phyloP scores from a whole-genome alignment of 2,113 vertebrate genomes.

The Pseudorasbora parva region DNA sequence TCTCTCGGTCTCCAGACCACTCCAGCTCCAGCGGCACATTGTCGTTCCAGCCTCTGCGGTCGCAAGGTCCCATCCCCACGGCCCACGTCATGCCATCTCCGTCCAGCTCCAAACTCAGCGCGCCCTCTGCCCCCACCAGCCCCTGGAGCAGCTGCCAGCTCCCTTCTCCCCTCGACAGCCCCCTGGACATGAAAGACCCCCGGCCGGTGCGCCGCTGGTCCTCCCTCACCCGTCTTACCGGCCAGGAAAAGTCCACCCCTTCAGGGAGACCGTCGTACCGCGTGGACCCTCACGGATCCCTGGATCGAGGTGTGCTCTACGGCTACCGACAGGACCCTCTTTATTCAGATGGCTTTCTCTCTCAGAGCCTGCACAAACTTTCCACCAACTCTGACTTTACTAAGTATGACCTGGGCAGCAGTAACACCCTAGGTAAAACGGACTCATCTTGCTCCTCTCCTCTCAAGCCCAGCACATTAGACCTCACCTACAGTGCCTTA shows the following conservation, averaged over 20 bases:
- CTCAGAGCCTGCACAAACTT: constrained; percentile 72
- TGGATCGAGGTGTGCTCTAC: constrained; percentile 73
- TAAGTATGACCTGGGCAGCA: constrained; percentile 35
- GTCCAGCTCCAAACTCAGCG: constrained; percentile 74
- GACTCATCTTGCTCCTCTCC: constrained; percentile 73
- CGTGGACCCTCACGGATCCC: constrained; percentile 70
- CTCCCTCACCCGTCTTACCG: constrained; percentile 84
- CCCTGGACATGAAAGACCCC: constrained; percentile 86
- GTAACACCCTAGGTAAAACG: constrained; percentile 67
- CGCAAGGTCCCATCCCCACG: constrained; percentile 80
- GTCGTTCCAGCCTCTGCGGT: constrained; percentile 81
- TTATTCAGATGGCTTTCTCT: constrained; percentile 76
- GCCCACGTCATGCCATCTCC: constrained; percentile 86
- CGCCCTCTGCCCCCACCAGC: constrained; percentile 51
- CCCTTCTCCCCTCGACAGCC: constrained; percentile 67
- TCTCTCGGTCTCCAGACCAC: constrained; percentile 80
- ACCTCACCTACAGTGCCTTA: constrained; percentile 86
- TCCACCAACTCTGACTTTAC: constrained; percentile 70
- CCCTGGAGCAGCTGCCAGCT: constrained; percentile 77
- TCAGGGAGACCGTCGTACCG: constrained; percentile 54
- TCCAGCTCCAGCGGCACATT: constrained; percentile 87
- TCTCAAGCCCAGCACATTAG: constrained; percentile 81
- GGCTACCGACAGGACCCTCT: constrained; percentile 74
- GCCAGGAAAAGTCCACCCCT: constrained; percentile 69
- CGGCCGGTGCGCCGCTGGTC: constrained; percentile 89